Evolutionary conservation across 2,797 vertebrate species (phyloP).

Genomic region (Botia almorhae): DNA sequence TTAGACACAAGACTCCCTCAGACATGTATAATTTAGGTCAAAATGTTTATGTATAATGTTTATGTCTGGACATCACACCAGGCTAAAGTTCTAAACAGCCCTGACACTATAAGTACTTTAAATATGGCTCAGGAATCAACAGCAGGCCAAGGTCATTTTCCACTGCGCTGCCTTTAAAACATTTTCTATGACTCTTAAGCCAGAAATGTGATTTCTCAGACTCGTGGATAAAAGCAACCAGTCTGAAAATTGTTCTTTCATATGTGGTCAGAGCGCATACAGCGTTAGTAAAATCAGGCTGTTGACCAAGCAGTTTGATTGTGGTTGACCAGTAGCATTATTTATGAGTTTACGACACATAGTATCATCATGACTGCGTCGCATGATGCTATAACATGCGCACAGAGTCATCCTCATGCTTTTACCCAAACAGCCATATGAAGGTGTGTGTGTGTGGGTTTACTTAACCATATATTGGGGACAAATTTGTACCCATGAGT

Average conservation of each 20-base stretch:
- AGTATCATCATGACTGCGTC: conserved; percentile 48
- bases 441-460: conserved; percentile 24
- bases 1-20: no score
- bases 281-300: conserved; percentile 28
- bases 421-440: not conserved
- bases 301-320: conserved; percentile 21
- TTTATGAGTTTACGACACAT: conserved; percentile 65
- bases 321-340: conserved; percentile 49
- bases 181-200: conserved; percentile 9
- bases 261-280: conserved; percentile 36
- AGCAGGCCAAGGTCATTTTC: conserved; percentile 1
- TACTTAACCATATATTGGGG: not conserved
- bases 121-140: conserved; percentile 72
- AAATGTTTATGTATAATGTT: no score
- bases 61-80: no score
- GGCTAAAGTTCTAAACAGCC: conserved; percentile 80
- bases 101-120: conserved; percentile 79
- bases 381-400: conserved; percentile 67
- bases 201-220: conserved; percentile 14
- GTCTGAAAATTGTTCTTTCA: conserved; percentile 22
- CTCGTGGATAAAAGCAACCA: conserved; percentile 21
- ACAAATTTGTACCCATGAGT: no score
- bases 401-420: conserved; percentile 50
- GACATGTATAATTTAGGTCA: no score
- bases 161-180: conserved; percentile 1